Evolutionary conservation across 53 echinoderm and acorn worm species (phyloP), one percentile per base, ranked within the genome.

Genomic region (Holothuria scabra): DNA sequence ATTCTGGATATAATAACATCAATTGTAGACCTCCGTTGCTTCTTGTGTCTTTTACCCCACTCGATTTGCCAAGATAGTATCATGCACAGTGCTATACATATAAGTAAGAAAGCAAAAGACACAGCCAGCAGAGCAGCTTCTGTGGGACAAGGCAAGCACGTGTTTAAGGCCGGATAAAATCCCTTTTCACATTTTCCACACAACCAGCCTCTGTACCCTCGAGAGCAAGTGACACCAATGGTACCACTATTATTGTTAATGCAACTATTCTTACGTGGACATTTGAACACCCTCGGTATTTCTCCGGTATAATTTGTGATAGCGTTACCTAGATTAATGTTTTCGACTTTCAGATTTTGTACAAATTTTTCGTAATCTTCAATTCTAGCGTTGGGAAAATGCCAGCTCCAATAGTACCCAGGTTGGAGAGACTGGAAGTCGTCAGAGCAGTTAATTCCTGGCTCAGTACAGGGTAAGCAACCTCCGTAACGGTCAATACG

Each of bases 1-100:
- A 37, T 64, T n/a, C 81, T 61, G 6, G 81, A 79, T 58, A 79
- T 59, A n/a, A 79, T 31, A 21, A 79, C 79, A 29, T 79, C 59
- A 1, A 79, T 28, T n/a, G 59, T 33, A 1, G 79, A 79, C 16
- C 79, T 55, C 5, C 28, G 52, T 19, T 79, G 19, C 52, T 30
- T 56, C 28, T 56, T 56, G 8, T 57, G 57, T 59, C 31, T 59
- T 8, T 13, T 14, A 22, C 34, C 72, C 72, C 20, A 22, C 16
- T 79, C 59, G 56, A 58, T 56, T 79, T 59, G 79, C 79, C 79
- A 79, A 13, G 59, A 56, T 26, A 79, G 33, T 5, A 58, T 19
- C 16, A 79, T 20, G 28, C 52, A 25, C 8, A 79, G 33, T 13
- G 29, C 34, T 2, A 79, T 32, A 56, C 16, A 31, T 20, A 79